These are phyloP conservation scores for Smutsia gigantea DNA, from an alignment of 2,797 vertebrate genomes.

Conservation along the genomic window DNA sequence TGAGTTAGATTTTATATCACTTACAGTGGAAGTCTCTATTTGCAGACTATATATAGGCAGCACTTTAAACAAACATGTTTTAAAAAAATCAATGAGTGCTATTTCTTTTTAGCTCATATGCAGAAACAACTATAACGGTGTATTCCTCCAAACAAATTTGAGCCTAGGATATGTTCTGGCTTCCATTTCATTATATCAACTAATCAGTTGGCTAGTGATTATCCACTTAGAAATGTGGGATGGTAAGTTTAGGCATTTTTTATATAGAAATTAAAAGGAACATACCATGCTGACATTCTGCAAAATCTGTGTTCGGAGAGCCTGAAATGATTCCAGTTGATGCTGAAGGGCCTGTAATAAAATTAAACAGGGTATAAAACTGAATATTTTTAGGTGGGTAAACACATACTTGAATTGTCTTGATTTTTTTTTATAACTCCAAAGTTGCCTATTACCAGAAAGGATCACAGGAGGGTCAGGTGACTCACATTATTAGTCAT, in stretches of 20 bases:
- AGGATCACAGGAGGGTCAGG: not conserved
- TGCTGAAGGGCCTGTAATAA: constrained; percentile 80
- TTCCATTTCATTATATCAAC: not conserved
- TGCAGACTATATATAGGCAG: not conserved
- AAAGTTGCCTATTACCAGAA: not conserved
- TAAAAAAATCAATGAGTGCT: not conserved
- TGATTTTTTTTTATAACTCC: not conserved
- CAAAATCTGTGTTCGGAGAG: constrained; percentile 81
- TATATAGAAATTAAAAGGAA: not conserved
- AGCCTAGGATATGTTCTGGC: not conserved
- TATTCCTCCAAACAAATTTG: not conserved
- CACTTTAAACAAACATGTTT: constrained; percentile 1
- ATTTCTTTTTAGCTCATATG: not conserved
- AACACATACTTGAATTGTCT: not conserved
- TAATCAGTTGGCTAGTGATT: not conserved
- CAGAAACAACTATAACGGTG: not conserved
- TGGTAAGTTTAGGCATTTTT: not conserved
- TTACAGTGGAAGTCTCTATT: not conserved
- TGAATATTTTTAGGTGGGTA: not conserved
- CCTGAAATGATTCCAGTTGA: constrained; percentile 83
- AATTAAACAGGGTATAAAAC: not conserved
- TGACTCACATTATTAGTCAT: not conserved
- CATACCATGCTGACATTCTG: constrained; percentile 82
- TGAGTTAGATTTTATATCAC: not conserved
- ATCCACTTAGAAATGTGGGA: not conserved